Evolutionary conservation across 2,888 invertebrate genomes (phyloP).

Genomic region (Melipona beecheii): DNA sequence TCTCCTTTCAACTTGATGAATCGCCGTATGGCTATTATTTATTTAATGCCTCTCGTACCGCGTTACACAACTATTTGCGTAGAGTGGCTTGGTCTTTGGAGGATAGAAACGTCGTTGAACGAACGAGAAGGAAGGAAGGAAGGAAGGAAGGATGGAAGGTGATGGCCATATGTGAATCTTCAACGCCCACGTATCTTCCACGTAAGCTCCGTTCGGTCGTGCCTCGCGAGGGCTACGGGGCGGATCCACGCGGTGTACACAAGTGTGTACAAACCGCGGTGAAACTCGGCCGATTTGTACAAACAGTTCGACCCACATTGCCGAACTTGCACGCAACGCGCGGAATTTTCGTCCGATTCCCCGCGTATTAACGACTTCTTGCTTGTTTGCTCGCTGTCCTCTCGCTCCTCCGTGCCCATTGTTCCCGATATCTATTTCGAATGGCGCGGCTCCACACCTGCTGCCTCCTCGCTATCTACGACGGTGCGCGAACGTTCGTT

Average conservation of each 20-base stretch:
- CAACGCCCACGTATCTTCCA: constrained; percentile 64
- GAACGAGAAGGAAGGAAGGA: constrained; percentile 38
- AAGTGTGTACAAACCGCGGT: constrained; percentile 73
- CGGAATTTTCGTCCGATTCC: constrained; percentile 72
- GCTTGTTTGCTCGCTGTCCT: constrained; percentile 68
- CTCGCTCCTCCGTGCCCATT: constrained; percentile 34
- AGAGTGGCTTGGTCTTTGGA: constrained; percentile 37
- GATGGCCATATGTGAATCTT: constrained; percentile 68
- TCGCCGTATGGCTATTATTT: constrained; percentile 77
- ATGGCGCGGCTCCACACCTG: constrained; percentile 30
- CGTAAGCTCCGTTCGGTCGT: constrained; percentile 10
- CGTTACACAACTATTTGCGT: constrained; percentile 76
- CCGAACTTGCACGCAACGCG: constrained; percentile 65
- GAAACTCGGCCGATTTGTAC: constrained; percentile 77
- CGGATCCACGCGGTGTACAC: constrained; percentile 57
- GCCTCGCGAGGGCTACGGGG: not conserved
- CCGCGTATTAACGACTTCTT: constrained; percentile 72
- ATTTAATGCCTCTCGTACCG: constrained; percentile 80
- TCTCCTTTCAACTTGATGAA: constrained; percentile 75
- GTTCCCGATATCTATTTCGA: constrained; percentile 41
- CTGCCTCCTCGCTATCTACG: constrained; percentile 14
- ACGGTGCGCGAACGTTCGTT: not conserved
- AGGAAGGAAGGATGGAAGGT: constrained; percentile 28
- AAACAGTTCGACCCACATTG: constrained; percentile 78
- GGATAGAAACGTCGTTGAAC: constrained; percentile 45